Evolutionary conservation across 2,888 invertebrate genomes (phyloP).

Genomic region (Athalia circularis): DNA sequence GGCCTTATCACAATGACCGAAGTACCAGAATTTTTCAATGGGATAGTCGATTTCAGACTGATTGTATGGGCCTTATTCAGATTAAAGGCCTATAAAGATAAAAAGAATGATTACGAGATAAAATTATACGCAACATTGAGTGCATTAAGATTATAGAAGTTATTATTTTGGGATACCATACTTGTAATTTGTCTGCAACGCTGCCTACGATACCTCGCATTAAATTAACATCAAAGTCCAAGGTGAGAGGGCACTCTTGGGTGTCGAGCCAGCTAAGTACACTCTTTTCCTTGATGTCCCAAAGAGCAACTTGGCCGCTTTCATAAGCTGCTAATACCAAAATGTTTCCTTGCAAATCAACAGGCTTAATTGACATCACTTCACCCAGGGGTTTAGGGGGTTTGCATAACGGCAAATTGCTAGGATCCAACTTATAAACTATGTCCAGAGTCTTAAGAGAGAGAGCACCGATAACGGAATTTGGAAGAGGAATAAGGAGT

Average conservation of each 20-base stretch:
- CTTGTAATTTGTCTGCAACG: conserved; percentile 79
- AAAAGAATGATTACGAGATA: neutral
- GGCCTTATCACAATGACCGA: conserved; percentile 81
- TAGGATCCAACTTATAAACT: conserved; percentile 62
- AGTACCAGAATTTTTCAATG: conserved; percentile 84
- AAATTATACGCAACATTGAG: neutral
- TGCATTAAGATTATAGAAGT: conserved; percentile 70
- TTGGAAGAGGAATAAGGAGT: conserved; percentile 81
- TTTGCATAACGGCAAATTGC: conserved; percentile 50
- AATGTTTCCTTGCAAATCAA: conserved; percentile 74
- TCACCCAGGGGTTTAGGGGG: conserved; percentile 75
- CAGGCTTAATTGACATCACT: conserved; percentile 80
- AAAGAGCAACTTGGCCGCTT: conserved; percentile 82
- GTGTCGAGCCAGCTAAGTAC: conserved; percentile 77
- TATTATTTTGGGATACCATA: conserved; percentile 58
- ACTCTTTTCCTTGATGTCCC: conserved; percentile 81
- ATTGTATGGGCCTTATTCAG: conserved; percentile 64
- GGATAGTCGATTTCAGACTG: conserved; percentile 75
- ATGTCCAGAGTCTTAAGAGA: conserved; percentile 74
- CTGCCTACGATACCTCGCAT: conserved; percentile 83
- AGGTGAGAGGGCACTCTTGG: conserved; percentile 81
- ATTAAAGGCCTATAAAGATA: conserved; percentile 63
- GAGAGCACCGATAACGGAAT: conserved; percentile 76
- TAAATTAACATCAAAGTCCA: conserved; percentile 82
- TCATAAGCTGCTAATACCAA: conserved; percentile 84